Evolutionary conservation across 2,888 invertebrate genomes (phyloP).

Genomic region (Fissipunctia ypsillon): DNA sequence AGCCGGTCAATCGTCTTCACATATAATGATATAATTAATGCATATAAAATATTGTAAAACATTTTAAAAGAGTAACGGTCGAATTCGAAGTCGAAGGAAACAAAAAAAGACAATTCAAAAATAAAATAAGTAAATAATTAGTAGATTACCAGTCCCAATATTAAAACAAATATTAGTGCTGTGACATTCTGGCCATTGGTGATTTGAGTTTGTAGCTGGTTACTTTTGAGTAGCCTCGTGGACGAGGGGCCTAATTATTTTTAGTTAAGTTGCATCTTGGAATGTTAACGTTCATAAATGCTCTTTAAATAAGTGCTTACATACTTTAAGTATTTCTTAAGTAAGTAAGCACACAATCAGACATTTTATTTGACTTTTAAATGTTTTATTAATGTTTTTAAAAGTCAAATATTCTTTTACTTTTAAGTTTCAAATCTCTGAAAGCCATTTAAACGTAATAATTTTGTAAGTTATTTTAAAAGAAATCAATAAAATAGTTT

Average conservation of each 20-base stretch:
- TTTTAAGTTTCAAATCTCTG: neutral
- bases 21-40: no score
- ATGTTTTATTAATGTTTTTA: neutral
- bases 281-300: neutral
- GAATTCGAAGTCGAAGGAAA: no score
- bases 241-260: neutral
- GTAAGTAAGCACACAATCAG: neutral
- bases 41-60: no score
- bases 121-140: neutral
- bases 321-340: neutral
- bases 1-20: no score
- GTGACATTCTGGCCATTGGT: neutral
- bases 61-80: no score
- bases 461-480: neutral
- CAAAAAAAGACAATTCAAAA: neutral
- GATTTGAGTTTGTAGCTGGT: neutral
- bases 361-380: neutral
- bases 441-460: neutral
- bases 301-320: slow-evolving; percentile 6
- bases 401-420: neutral
- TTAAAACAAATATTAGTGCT: neutral
- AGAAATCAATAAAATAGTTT: neutral
- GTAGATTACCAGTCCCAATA: neutral
- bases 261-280: slow-evolving; percentile 15
- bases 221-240: neutral